Evolutionary conservation across 2,888 invertebrate genomes (phyloP).

Genomic region (Chaetoderma sp.): DNA sequence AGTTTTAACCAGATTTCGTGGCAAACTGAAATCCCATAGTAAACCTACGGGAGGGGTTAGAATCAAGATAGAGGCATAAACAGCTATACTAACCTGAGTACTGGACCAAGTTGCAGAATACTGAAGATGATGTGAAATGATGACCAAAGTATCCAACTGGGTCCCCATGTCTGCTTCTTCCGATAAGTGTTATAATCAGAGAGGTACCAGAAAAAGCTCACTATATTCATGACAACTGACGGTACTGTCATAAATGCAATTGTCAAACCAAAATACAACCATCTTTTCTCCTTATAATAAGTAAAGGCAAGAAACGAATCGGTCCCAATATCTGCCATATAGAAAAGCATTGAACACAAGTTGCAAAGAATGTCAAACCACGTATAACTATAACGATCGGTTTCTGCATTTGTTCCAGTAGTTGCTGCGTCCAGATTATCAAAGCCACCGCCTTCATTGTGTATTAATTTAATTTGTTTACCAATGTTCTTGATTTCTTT

Average conservation of each 20-base stretch:
- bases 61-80: too few relatives aligned
- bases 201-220: conserved; percentile 1
- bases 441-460: too few relatives aligned
- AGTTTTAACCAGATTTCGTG: too few relatives aligned
- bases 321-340: background rate
- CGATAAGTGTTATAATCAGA: conserved; percentile 1
- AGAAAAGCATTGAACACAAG: background rate
- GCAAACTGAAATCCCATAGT: too few relatives aligned
- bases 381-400: background rate
- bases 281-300: background rate
- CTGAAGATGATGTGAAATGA: conserved; percentile 41
- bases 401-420: too few relatives aligned
- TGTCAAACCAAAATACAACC: background rate
- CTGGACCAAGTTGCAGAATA: conserved; percentile 53
- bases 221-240: background rate
- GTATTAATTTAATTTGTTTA: too few relatives aligned
- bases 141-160: conserved; percentile 1
- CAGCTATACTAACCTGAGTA: conserved; percentile 56
- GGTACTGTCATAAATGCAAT: background rate
- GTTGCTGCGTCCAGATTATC: too few relatives aligned
- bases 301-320: conserved; percentile 2
- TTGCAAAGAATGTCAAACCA: background rate
- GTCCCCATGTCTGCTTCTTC: background rate
- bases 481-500: too few relatives aligned
- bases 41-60: too few relatives aligned